A percentile compares a stretch with the other conserved stretches of the same genome.
Evolutionary conservation across 2,888 invertebrate species (phyloP).

Genomic region (Halictus quadricinctus): DNA sequence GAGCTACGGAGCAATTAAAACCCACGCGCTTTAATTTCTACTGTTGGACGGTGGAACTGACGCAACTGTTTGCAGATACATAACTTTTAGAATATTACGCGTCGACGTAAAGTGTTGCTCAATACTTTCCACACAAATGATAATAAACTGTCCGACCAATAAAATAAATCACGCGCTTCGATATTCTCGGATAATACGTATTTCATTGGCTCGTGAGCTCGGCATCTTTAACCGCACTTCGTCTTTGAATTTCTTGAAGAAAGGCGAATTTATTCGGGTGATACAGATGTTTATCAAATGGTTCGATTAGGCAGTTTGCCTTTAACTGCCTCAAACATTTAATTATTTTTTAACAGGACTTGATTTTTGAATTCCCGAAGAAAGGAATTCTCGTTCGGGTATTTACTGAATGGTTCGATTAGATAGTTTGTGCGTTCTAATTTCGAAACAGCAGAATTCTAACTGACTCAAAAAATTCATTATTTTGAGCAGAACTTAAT

Average conservation of each 20-base stretch:
- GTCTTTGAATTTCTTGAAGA: background rate
- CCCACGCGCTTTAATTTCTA: conserved; percentile 9
- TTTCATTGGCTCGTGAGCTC: background rate
- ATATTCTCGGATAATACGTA: background rate
- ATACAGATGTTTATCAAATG: no score
- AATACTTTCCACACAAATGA: background rate
- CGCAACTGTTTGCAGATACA: conserved; percentile 4
- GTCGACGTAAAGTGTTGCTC: background rate
- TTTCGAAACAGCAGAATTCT: background rate
- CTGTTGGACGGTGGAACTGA: background rate
- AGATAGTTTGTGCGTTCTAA: background rate
- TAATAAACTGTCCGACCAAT: background rate
- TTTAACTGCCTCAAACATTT: no score
- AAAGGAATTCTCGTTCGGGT: no score
- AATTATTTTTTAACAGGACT: no score
- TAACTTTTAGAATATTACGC: background rate
- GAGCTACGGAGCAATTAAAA: background rate
- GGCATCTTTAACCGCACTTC: background rate
- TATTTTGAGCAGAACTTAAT: no score
- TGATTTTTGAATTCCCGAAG: no score
- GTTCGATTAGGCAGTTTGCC: no score
- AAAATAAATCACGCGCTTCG: background rate
- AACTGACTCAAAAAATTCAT: no score
- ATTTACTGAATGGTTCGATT: no score
- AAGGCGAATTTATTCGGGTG: background rate